Conservation (phyloP, 2,797 vertebrate genomes). For the Orientallactaga sibirica region DNA sequence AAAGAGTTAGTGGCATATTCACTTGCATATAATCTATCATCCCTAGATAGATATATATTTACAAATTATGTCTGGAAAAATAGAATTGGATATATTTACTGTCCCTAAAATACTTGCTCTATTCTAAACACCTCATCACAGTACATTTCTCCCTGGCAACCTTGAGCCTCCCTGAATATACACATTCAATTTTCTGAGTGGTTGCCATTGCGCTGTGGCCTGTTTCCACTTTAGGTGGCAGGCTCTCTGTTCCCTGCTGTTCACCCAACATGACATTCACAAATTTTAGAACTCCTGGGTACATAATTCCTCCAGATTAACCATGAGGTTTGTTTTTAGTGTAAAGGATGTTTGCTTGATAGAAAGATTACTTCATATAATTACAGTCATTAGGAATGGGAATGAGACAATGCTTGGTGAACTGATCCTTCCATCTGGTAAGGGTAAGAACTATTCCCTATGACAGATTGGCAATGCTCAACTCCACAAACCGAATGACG, state of each 20-base stretch:
- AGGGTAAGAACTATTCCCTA: constrained; percentile 49
- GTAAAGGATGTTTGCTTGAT: constrained; percentile 33
- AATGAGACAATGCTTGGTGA: constrained; percentile 24
- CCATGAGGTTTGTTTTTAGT: constrained; percentile 41
- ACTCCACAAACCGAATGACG: constrained; percentile 25
- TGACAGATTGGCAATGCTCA: constrained; percentile 24
- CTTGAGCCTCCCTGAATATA: constrained; percentile 41
- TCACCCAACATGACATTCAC: neutral
- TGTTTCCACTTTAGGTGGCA: constrained; percentile 39
- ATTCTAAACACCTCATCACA: constrained; percentile 63
- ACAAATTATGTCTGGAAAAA: constrained; percentile 71
- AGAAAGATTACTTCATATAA: constrained; percentile 37
- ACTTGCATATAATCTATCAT: constrained; percentile 74
- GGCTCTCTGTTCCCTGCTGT: neutral
- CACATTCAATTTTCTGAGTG: neutral
- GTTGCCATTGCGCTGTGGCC: neutral
- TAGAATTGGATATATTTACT: constrained; percentile 73
- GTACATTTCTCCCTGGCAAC: constrained; percentile 48
- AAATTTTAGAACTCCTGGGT: constrained; percentile 17
- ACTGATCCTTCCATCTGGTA: constrained; percentile 38
- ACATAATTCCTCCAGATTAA: constrained; percentile 55
- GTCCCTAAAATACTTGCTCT: constrained; percentile 67
- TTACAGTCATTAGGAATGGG: constrained; percentile 49
- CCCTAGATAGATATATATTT: constrained; percentile 71
- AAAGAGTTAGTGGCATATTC: constrained; percentile 59